Base-by-base conservation (phyloP, 2,888 invertebrate genomes). In the Platynereis dumerilii region DNA sequence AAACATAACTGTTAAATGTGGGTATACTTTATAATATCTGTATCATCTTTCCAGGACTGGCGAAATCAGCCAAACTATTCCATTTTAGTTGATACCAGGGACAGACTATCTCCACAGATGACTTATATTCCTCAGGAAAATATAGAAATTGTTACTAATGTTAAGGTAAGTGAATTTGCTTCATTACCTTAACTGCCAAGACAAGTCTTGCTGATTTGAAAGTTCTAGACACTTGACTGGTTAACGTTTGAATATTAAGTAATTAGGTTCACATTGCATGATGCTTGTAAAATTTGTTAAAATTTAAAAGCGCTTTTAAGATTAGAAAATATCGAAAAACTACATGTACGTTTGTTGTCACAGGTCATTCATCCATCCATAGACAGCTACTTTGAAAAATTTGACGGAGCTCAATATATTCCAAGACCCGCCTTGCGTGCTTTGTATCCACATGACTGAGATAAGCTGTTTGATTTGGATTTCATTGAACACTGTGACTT, bases 41-140 rank as follows among this genome's bases (percentile, higher is more conserved):
- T n/a, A n/a, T n/a, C n/a, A n/a, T n/a, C 34, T 7, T 22, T 75
- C 52, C 74, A 85, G 84, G 72, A 81, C 29, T 84, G 84, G 83
- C 74, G 78, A 63, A 74, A 74, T 5, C 78, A 81, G 76, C 87
- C 87, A 17, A 86, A 86, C 74, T 88, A 87, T 78, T 80, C 86
- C 7, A 78, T 87, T 22, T 71, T 87, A 24, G 86, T 87, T 2
- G 87, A 88, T 75, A 84, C 83, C 0, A 75, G 86, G 54, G 86
- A 87, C 68, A 75, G 86, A 27, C 66, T 80, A 2, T 72, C 72
- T 3, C 83, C 86, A 10, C 86, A 86, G 67, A 74, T 83, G 52
- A 85, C 85, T 1, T 87, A 87, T 74, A 84, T 87, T 10, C 83
- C 84, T 26, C 80, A 86, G 74, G 83, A 84, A 71, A 84, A 84